A percentile compares a stretch with the other conserved stretches of the same genome.
These are phyloP conservation scores for Syngnathoides biaculeatus DNA, from an alignment of 2,113 vertebrate species.

Conservation along the genomic window DNA sequence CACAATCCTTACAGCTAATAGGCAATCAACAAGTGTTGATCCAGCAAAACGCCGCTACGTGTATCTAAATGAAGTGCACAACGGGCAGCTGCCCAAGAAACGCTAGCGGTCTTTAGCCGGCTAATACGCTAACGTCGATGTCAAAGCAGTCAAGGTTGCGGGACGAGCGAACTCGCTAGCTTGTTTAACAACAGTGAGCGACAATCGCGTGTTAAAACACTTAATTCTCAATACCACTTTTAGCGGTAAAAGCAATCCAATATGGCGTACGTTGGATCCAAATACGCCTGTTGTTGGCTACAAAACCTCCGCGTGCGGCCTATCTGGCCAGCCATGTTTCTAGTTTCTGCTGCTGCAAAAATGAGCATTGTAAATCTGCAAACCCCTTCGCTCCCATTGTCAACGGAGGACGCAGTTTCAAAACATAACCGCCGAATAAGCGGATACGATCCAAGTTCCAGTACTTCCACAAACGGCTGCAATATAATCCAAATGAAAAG, in stretches of 20 bases:
- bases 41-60: not conserved
- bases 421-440: conserved; percentile 2
- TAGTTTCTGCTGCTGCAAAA: conserved; percentile 67
- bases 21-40: conserved; percentile 7
- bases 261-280: conserved; percentile 6
- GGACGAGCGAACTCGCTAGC: conserved; percentile 44
- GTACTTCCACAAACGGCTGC: conserved; percentile 1
- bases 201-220: not conserved
- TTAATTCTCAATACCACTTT: not conserved
- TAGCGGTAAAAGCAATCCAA: conserved; percentile 4
- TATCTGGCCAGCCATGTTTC: conserved; percentile 74
- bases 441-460: conserved; percentile 18
- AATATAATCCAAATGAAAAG: conserved; percentile 26
- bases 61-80: conserved; percentile 1
- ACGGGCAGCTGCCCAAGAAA: conserved; percentile 12
- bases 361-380: conserved; percentile 64
- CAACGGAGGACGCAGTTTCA: conserved; percentile 20
- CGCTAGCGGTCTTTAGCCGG: conserved; percentile 48
- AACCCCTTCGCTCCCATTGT: conserved; percentile 67
- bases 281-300: conserved; percentile 17
- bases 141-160: conserved; percentile 67
- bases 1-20: not conserved
- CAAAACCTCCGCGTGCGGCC: conserved; percentile 51
- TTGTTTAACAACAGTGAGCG: conserved; percentile 1
- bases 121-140: conserved; percentile 50